phyloP scores from a whole-genome alignment of 2,888 invertebrate genomes.

The Cryptocephalus primarius region DNA sequence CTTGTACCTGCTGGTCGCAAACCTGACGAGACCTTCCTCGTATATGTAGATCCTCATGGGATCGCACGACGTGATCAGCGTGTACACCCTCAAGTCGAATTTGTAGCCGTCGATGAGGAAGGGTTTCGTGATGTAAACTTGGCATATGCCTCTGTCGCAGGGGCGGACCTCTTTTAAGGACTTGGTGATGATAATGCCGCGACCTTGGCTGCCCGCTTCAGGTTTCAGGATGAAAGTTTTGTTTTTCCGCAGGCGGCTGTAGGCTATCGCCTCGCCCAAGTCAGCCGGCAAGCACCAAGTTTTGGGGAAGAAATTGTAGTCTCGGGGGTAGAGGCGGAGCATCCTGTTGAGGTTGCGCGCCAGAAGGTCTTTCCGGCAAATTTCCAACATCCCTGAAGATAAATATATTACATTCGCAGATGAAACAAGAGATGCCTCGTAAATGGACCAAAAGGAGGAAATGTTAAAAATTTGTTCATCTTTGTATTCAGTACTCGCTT shows the following conservation, averaged over 20 bases:
- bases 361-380: slow-evolving; percentile 69
- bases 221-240: slow-evolving; percentile 85
- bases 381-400: slow-evolving; percentile 34
- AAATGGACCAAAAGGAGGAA: too few relatives aligned
- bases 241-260: slow-evolving; percentile 57
- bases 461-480: too few relatives aligned
- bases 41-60: slow-evolving; percentile 82
- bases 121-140: slow-evolving; percentile 64
- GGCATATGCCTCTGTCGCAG: slow-evolving; percentile 77
- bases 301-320: slow-evolving; percentile 87
- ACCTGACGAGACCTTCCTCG: slow-evolving; percentile 82
- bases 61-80: slow-evolving; percentile 81
- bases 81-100: slow-evolving; percentile 83
- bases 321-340: slow-evolving; percentile 77
- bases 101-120: slow-evolving; percentile 85
- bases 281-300: slow-evolving; percentile 91
- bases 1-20: slow-evolving; percentile 80
- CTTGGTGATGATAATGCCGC: slow-evolving; percentile 78
- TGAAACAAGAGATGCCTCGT: too few relatives aligned
- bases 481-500: too few relatives aligned
- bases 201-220: slow-evolving; percentile 82
- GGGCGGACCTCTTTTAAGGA: slow-evolving; percentile 71
- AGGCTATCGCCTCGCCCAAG: slow-evolving; percentile 62
- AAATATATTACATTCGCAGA: background rate
- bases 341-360: slow-evolving; percentile 84